These are phyloP conservation scores for Anolis sagrei DNA, from an alignment of 2,113 vertebrate genomes.

Conservation along the genomic window DNA sequence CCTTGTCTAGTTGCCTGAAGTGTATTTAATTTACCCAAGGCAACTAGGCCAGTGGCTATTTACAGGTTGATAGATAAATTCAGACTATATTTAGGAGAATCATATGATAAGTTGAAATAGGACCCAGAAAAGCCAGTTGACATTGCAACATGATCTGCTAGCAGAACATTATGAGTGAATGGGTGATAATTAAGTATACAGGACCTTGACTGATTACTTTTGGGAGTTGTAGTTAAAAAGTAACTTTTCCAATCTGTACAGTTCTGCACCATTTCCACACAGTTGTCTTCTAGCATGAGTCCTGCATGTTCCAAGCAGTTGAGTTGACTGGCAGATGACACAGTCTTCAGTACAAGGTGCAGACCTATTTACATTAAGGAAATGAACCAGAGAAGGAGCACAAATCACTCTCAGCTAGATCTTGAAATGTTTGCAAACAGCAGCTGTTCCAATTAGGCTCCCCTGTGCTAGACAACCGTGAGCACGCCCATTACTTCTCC, in stretches of 20 bases:
- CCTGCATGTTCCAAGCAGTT: neutral
- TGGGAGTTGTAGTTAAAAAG: neutral
- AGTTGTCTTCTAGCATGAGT: neutral
- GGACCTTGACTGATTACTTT: neutral
- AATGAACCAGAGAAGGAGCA: neutral
- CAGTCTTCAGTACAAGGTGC: neutral
- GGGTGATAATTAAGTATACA: neutral
- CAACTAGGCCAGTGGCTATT: neutral
- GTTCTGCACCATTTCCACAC: neutral
- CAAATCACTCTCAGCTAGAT: neutral
- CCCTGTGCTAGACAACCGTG: fast-evolving
- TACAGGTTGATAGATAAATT: neutral
- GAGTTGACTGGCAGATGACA: neutral
- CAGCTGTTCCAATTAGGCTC: neutral
- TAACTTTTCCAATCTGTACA: neutral
- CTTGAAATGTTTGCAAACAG: neutral
- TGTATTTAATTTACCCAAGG: neutral
- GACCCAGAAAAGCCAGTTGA: neutral
- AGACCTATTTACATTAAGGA: slow-evolving; percentile 3
- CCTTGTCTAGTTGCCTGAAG: neutral
- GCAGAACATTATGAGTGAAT: neutral
- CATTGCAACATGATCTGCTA: neutral
- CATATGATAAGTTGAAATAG: neutral
- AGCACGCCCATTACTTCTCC: neutral
- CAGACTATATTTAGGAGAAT: neutral